These are phyloP conservation scores for Eupeodes luniger DNA, from an alignment of 2,888 invertebrate species.

Conservation along the genomic window DNA sequence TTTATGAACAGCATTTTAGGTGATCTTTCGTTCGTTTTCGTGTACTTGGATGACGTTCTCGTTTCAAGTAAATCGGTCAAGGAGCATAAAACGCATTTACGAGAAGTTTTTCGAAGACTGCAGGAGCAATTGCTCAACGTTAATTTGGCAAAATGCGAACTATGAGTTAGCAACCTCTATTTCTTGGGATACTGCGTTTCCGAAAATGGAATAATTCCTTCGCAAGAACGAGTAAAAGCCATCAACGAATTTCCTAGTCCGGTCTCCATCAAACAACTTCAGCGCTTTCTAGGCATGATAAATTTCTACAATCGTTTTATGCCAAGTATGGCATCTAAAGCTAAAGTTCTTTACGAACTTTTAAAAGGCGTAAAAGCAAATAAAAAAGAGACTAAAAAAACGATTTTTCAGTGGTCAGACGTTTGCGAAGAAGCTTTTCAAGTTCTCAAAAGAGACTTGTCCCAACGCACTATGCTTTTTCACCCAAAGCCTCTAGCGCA, in stretches of 20 bases:
- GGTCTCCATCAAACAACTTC: constrained; percentile 12
- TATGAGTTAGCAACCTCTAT: constrained; percentile 33
- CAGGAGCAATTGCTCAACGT: constrained; percentile 35
- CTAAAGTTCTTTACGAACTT: background rate
- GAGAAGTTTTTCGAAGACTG: constrained; percentile 19
- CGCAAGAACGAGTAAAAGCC: constrained; percentile 23
- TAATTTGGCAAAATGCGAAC: constrained; percentile 25
- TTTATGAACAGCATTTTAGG: too few species aligned
- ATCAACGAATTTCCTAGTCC: constrained; percentile 33
- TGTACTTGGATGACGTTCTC: too few species aligned
- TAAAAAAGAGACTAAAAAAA: background rate
- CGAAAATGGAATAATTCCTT: constrained; percentile 31
- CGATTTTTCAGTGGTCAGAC: background rate
- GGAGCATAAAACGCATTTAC: constrained; percentile 19
- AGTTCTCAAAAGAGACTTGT: background rate
- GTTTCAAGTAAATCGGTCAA: constrained; percentile 1
- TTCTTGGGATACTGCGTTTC: constrained; percentile 18
- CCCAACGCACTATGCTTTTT: constrained; percentile 23
- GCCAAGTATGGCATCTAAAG: constrained; percentile 7
- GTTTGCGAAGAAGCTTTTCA: constrained; percentile 28
- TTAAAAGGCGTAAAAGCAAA: constrained; percentile 2
- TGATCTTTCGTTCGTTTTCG: too few species aligned
- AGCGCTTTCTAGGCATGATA: constrained; percentile 34
- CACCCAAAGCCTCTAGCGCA: constrained; percentile 26
- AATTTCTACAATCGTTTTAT: constrained; percentile 35